phyloP scores from a whole-genome alignment of 2,888 invertebrate species.

The Drosophila neotestacea region DNA sequence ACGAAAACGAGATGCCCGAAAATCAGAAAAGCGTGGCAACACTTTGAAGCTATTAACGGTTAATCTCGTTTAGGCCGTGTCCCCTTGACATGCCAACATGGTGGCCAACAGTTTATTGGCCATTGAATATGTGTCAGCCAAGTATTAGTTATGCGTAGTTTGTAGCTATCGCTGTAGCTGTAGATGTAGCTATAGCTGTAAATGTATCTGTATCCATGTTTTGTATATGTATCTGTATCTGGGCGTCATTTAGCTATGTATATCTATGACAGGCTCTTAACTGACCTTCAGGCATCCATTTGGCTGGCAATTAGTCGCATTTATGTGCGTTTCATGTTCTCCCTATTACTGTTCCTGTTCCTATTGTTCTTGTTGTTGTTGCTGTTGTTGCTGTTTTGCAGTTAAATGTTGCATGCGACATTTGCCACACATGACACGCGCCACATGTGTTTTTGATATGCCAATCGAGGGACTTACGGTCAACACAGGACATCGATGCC shows the following conservation, averaged over 20 bases:
- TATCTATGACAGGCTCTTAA: conserved; percentile 26
- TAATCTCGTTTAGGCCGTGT: conserved; percentile 58
- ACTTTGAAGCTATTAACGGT: conserved; percentile 71
- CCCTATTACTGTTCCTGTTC: not conserved
- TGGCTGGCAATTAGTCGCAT: conserved; percentile 67
- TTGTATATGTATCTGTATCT: conserved; percentile 6
- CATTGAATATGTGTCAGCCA: conserved; percentile 39
- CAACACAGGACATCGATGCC: conserved; percentile 5
- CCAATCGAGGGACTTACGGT: conserved; percentile 47
- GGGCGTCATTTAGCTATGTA: conserved; percentile 1
- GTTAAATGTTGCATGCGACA: conserved; percentile 81
- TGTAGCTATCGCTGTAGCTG: conserved; percentile 11
- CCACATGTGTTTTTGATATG: conserved; percentile 74
- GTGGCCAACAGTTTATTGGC: conserved; percentile 39
- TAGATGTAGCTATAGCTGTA: conserved; percentile 11
- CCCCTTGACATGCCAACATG: not conserved
- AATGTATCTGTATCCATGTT: not conserved
- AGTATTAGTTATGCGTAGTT: conserved; percentile 47
- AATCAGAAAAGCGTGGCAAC: conserved; percentile 74
- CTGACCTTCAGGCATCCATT: conserved; percentile 61
- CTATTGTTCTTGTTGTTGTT: not conserved
- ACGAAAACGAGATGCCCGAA: conserved; percentile 42
- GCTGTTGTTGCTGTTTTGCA: conserved; percentile 45
- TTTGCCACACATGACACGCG: conserved; percentile 67
- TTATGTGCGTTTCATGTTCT: conserved; percentile 59